A percentile compares a stretch with the other conserved stretches of the same genome.
phyloP scores from a whole-genome alignment of 2,888 invertebrate species.

The Lepidochrysops patricia region DNA sequence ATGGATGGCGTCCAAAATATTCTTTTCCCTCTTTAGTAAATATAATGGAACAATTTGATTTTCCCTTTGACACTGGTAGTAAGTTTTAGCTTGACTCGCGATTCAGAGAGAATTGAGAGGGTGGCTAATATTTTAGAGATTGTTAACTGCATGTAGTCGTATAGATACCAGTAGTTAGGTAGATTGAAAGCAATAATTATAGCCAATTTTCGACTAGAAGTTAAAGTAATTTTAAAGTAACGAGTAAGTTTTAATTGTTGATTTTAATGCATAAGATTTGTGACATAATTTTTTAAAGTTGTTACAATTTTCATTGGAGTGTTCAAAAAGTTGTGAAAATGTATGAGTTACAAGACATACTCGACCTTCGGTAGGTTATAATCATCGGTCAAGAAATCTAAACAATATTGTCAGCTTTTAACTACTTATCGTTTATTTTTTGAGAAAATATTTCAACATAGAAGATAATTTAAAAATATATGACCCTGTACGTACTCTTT shows the following conservation, averaged over 20 bases:
- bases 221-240: slow-evolving; percentile 13
- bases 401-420: neutral
- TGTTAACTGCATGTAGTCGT: slow-evolving; percentile 10
- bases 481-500: slow-evolving; percentile 17
- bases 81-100: neutral
- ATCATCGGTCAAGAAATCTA: neutral
- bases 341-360: neutral
- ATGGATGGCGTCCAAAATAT: neutral
- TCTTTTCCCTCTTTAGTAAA: neutral
- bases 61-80: neutral
- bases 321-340: neutral
- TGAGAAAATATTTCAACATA: slow-evolving; percentile 22
- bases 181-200: slow-evolving; percentile 64
- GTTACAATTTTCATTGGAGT: neutral
- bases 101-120: neutral
- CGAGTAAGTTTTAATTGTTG: slow-evolving; percentile 9
- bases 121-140: neutral
- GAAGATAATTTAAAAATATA: slow-evolving; percentile 27
- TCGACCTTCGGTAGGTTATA: neutral
- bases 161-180: slow-evolving; percentile 43
- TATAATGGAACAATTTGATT: neutral
- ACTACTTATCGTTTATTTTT: slow-evolving; percentile 19
- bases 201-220: slow-evolving; percentile 44
- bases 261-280: slow-evolving; percentile 27
- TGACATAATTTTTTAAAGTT: slow-evolving; percentile 25